Evolutionary conservation across 2,113 vertebrate species (phyloP), one percentile per base, ranked within the genome.

Genomic region (Delphinapterus leucas): DNA sequence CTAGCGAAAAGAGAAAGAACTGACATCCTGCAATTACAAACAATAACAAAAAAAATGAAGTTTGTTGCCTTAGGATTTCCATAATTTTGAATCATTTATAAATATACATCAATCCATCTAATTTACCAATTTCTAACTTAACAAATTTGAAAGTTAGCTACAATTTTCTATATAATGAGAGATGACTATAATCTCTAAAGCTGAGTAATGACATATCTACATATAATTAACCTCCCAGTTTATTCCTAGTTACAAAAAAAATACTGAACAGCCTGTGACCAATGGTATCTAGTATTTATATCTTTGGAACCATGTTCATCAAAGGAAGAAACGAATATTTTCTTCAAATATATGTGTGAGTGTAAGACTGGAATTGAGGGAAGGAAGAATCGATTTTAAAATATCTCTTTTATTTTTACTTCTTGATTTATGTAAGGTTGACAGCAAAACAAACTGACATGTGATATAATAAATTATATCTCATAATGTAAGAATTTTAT

Each of bases 111-210:
- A 90, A 58, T 70, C 49, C 70, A 23, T 68, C 55, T 63, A 95
- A 76, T 26, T 91, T 87, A 92, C 21, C 74, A 67, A 26, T 61
- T 76, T 94, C 88, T 95, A 95, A 88, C 31, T 80, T 68, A 85
- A 81, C 60, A 82, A 79, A 82, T 31, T 53, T 71, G 3, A 81
- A 94, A 92, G 60, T 3, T 83, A 20, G 31, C 15, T 96, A 33
- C 14, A 88, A 63, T 38, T 79, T 93, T 60, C 47, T 70, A 89
- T 38, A 67, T 85, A 60, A 81, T 76, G 10, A 93, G 11, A 86
- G 26, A 79, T 38, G 12, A 23, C 68, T 28, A 94, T 61, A 74
- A 60, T 60, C 28, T 87, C 63, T 70, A 70, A 95, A 95, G n/a
- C 49, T 63, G 15, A 82, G n/a, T 73, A 61, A 70, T 41, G 14